These are phyloP conservation scores for Limosa lapponica DNA, from an alignment of 2,797 vertebrate species.

Conservation along the genomic window DNA sequence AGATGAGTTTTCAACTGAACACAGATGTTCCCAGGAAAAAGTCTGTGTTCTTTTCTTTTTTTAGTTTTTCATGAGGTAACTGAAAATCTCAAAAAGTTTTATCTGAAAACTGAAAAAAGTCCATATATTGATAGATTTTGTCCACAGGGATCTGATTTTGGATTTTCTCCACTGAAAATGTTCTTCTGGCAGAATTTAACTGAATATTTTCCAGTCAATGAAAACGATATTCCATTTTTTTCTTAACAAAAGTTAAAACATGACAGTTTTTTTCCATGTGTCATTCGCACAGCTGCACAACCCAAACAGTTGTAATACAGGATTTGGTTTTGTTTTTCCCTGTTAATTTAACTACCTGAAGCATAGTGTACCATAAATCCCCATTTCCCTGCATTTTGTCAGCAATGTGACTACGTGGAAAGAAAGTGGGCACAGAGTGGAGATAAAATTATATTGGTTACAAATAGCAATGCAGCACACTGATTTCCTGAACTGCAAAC, in stretches of 20 bases:
- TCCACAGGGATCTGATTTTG: background rate
- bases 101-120: background rate
- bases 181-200: background rate
- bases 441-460: slow-evolving; percentile 14
- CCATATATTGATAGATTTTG: background rate
- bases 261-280: background rate
- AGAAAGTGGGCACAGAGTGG: background rate
- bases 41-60: background rate
- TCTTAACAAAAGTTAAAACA: background rate
- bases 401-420: background rate
- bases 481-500: background rate
- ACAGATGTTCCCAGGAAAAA: background rate
- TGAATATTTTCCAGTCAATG: background rate
- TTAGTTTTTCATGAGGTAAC: background rate
- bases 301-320: background rate
- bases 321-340: background rate
- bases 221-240: background rate
- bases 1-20: background rate
- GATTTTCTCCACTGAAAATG: background rate
- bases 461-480: background rate
- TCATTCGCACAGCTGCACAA: background rate
- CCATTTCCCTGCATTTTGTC: background rate
- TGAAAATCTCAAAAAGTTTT: background rate
- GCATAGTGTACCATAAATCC: background rate
- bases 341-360: background rate